Percentiles rank a stretch among this genome's conserved stretches.
Evolutionary conservation across 2,888 invertebrate genomes (phyloP).

Genomic region (Drosophila siamana): DNA sequence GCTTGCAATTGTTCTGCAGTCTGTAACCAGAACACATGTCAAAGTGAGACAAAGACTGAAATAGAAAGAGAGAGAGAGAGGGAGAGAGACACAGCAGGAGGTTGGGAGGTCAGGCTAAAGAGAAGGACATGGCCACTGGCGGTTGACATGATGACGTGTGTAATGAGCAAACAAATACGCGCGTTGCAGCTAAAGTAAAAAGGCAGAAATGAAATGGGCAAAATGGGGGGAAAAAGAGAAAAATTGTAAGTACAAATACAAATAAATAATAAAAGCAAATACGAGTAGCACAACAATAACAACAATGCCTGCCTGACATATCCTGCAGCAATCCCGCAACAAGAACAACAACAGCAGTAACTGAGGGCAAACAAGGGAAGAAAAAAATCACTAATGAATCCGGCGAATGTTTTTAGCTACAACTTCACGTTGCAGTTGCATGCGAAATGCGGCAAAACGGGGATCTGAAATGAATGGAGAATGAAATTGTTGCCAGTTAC

Average conservation of each 20-base stretch:
- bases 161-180: slow-evolving; percentile 78
- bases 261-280: slow-evolving; percentile 73
- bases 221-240: background rate
- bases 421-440: slow-evolving; percentile 68
- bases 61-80: background rate
- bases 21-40: slow-evolving; percentile 46
- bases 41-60: slow-evolving; percentile 21
- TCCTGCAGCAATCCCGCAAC: slow-evolving; percentile 64
- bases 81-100: too few species aligned
- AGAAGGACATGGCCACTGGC: slow-evolving; percentile 62
- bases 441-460: slow-evolving; percentile 43
- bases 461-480: slow-evolving; percentile 59
- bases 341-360: slow-evolving; percentile 34
- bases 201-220: background rate
- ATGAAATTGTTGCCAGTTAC: slow-evolving; percentile 69
- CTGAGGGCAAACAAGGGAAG: slow-evolving; percentile 18
- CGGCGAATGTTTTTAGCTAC: slow-evolving; percentile 68
- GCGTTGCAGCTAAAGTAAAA: slow-evolving; percentile 41
- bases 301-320: slow-evolving; percentile 64
- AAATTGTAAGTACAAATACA: slow-evolving; percentile 50
- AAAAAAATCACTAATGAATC: slow-evolving; percentile 71
- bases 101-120: background rate
- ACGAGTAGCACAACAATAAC: slow-evolving; percentile 35
- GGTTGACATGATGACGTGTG: slow-evolving; percentile 79
- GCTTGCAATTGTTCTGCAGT: slow-evolving; percentile 55